Conservation (phyloP, 2,797 vertebrate species). For the Chloroceryle inda region DNA sequence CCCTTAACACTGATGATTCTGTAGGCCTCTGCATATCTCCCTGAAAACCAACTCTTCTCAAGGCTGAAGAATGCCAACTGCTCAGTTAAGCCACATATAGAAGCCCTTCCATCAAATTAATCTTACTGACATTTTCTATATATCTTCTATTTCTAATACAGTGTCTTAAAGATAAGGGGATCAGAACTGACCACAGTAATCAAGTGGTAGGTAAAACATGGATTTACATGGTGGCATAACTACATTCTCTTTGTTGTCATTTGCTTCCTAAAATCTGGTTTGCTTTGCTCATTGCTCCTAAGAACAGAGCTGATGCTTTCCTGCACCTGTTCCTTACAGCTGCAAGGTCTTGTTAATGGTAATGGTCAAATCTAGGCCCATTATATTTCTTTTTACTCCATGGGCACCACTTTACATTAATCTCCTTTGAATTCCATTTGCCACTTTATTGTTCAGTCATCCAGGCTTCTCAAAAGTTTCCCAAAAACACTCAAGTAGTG, state of each 20-base stretch:
- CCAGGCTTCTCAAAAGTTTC: not conserved
- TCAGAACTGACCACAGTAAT: not conserved
- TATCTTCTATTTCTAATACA: not conserved
- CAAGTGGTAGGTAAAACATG: not conserved
- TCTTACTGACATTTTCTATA: not conserved
- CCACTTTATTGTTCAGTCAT: not conserved
- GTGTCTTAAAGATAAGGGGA: not conserved
- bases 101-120: not conserved
- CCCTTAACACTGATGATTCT: not conserved
- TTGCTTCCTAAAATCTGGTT: not conserved
- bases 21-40: not conserved
- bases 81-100: not conserved
- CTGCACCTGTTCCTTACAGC: not conserved
- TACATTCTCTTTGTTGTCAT: not conserved
- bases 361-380: not conserved
- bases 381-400: not conserved
- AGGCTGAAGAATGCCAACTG: not conserved
- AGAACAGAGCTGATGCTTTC: not conserved
- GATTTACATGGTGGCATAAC: not conserved
- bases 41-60: not conserved
- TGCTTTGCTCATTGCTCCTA: not conserved
- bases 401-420: not conserved
- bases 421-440: not conserved
- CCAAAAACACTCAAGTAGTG: not conserved
- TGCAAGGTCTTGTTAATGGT: not conserved